A percentile compares a stretch with the other conserved stretches of the same genome.
phyloP scores from a whole-genome alignment of 1,140 invertebrate genomes.

The Andrena cerasifolii region DNA sequence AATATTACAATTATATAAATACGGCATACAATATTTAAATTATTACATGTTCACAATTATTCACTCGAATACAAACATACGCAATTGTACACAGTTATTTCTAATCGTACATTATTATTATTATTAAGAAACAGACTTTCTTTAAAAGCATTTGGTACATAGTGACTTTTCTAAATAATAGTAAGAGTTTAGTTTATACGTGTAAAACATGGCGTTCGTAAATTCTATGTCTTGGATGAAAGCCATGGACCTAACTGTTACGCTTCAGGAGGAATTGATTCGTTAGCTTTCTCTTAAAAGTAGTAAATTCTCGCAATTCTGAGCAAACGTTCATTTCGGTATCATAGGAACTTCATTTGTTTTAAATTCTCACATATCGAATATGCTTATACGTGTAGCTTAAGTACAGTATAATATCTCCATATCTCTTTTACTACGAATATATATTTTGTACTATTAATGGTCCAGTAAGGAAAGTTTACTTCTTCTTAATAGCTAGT shows the following conservation, averaged over 20 bases:
- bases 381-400: neutral
- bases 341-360: slow-evolving; percentile 47
- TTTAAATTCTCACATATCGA: slow-evolving; percentile 12
- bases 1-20: slow-evolving; percentile 42
- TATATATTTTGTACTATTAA: slow-evolving; percentile 43
- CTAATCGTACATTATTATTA: slow-evolving; percentile 11
- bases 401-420: slow-evolving; percentile 5
- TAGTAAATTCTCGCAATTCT: slow-evolving; percentile 35
- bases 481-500: neutral
- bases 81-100: neutral
- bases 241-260: neutral
- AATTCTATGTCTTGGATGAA: slow-evolving; percentile 26
- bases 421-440: neutral
- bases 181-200: neutral
- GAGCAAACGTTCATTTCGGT: slow-evolving; percentile 38
- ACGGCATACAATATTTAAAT: slow-evolving; percentile 21
- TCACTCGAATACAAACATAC: neutral
- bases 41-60: slow-evolving; percentile 3
- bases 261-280: slow-evolving; percentile 20
- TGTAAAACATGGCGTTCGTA: slow-evolving; percentile 3
- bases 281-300: slow-evolving; percentile 5
- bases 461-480: neutral
- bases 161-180: neutral
- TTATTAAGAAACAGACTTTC: neutral
- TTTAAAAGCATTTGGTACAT: neutral